Evolutionary conservation across 2,113 vertebrate species (phyloP).

Genomic region (Hypocryptadius cinnamomeus): DNA sequence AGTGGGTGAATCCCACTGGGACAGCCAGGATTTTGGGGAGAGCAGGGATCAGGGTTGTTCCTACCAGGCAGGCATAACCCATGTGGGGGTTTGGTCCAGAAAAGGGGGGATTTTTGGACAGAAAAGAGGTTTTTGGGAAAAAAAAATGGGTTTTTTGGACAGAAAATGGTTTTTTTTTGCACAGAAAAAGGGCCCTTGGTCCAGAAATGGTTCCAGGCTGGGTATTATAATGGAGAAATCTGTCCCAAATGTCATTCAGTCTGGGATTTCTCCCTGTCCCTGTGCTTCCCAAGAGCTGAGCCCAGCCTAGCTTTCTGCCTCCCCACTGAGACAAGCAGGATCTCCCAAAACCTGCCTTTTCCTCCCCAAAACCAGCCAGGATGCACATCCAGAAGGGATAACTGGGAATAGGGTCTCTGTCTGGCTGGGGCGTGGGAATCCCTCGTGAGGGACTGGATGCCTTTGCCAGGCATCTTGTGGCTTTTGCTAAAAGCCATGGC

Average conservation of each 20-base stretch:
- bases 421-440: not conserved
- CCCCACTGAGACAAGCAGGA: fast-evolving
- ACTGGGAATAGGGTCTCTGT: fast-evolving
- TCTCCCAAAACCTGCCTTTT: not conserved
- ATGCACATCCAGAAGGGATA: not conserved
- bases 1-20: fast-evolving
- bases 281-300: not conserved
- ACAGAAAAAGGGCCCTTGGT: not conserved
- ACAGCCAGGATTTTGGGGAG: not conserved
- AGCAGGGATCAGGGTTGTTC: not conserved
- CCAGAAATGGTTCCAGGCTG: not conserved
- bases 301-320: not conserved
- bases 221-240: fast-evolving
- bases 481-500: not conserved
- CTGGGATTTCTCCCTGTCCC: not conserved
- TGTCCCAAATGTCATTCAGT: fast-evolving
- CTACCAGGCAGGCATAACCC: not conserved
- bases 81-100: no score
- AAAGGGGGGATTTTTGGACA: not conserved
- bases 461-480: not conserved
- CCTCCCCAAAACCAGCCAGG: not conserved
- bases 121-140: no score
- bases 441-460: not conserved
- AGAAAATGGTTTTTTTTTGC: not conserved
- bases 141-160: no score